Evolutionary conservation across 1,140 invertebrate species (phyloP), one percentile per base, ranked within the genome.

Genomic region (Drosophila grimshawi): DNA sequence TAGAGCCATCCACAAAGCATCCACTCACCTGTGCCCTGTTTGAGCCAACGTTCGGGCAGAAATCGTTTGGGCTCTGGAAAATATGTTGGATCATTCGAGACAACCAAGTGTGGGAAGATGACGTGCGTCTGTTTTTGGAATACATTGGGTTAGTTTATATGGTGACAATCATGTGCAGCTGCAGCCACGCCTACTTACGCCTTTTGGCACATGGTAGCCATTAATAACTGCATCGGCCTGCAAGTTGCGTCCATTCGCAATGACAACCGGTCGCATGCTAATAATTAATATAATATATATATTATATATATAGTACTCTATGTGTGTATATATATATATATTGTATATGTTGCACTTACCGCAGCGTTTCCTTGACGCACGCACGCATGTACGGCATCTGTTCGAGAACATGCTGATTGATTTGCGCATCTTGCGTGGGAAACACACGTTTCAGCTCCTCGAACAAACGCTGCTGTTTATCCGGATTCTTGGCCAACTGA

Each of bases 311-410:
- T 37, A 49, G 37, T 39, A 39, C 19, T 1, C 1, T 19, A 19
- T 19, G 2, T 19, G 19, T 19, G 2, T 0, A 19, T 19, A 19
- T 1, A 19, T 0, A 19, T 19, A 19, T 1, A 19, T 19, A 48
- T 32, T 48, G 35, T 10, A n/a, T 11, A 4, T 19, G 41, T 27
- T 59, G 64, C 29, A 63, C 71, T 5, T 93, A 97, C 97, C 97
- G 95, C 75, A 98, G 94, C 3, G 96, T 96, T 94, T 98, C 97
- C 92, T 97, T 98, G 6, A 98, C 95, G 89, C 96, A 98, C 3
- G 97, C 97, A 92, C 96, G 96, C 33, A 98, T 93, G 88, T 97
- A 98, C 8, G 94, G 94, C 81, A 97, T 93, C 73, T 95, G 94
- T 57, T 96, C 95, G 37, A 97, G 93, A 65, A 95, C 94, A 65